Conservation (phyloP, 2,113 vertebrate species). For the Lepus europaeus region DNA sequence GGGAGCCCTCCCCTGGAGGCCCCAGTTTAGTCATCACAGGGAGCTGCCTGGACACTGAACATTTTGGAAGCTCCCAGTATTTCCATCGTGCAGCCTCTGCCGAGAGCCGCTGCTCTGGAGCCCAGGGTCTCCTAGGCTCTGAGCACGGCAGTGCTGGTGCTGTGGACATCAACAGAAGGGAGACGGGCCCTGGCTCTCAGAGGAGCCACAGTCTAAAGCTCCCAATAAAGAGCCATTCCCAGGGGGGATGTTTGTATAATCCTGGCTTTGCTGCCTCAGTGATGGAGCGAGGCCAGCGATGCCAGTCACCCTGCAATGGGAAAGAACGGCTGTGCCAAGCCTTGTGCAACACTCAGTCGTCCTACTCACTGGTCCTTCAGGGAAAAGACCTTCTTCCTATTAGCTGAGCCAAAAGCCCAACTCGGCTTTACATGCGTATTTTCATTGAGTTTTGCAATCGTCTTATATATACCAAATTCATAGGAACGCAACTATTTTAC, state of each 20-base stretch:
- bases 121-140: neutral
- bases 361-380: neutral
- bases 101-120: neutral
- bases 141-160: neutral
- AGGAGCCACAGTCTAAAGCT: neutral
- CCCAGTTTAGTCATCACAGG: neutral
- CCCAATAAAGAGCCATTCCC: neutral
- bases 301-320: neutral
- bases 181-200: neutral
- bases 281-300: neutral
- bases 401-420: neutral
- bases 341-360: too few relatives aligned
- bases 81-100: neutral
- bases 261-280: neutral
- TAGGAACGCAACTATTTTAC: neutral
- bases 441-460: neutral
- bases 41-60: neutral
- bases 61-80: neutral
- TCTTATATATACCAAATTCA: neutral
- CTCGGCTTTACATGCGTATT: neutral
- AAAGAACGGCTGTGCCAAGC: neutral
- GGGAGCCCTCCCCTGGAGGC: neutral
- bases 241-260: neutral
- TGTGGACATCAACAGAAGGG: neutral
- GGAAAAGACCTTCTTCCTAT: neutral